These are phyloP conservation scores for Calephelis nemesis DNA, from an alignment of 1,140 invertebrate species.

Conservation along the genomic window DNA sequence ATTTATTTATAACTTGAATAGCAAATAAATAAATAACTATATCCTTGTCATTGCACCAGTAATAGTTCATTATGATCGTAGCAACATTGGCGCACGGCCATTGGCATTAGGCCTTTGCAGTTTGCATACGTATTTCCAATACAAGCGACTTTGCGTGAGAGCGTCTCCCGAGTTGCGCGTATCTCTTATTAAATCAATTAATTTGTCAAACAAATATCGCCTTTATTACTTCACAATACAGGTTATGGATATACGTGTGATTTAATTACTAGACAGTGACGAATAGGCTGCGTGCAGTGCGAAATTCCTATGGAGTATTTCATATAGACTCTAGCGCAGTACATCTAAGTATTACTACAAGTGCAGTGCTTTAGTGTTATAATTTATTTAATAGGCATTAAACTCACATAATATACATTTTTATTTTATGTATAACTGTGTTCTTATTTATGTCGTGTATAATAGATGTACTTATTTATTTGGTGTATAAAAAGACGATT, in stretches of 20 bases:
- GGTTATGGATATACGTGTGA: slow-evolving; percentile 38
- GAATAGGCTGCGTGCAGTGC: slow-evolving; percentile 61
- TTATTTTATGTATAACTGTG: too few species aligned
- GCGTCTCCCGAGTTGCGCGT: slow-evolving; percentile 16
- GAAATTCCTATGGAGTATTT: slow-evolving; percentile 68
- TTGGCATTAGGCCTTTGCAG: slow-evolving; percentile 9
- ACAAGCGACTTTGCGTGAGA: slow-evolving; percentile 22
- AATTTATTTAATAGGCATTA: neutral
- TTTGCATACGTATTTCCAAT: slow-evolving; percentile 6
- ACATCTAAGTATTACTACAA: neutral
- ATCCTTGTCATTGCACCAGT: too few species aligned
- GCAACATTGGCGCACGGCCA: slow-evolving; percentile 11
- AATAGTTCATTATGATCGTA: slow-evolving; percentile 7
- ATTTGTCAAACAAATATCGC: slow-evolving; percentile 29
- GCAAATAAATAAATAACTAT: too few species aligned
- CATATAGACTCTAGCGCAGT: slow-evolving; percentile 20
- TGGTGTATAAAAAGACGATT: neutral
- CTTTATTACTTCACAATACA: slow-evolving; percentile 38
- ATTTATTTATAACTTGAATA: too few species aligned
- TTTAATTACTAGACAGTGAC: slow-evolving; percentile 69
- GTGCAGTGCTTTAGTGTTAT: neutral
- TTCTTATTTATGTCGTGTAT: too few species aligned
- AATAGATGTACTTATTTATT: neutral
- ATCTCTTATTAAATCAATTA: slow-evolving; percentile 17
- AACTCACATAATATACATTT: neutral